Evolutionary conservation across 2,797 vertebrate genomes (phyloP), one percentile per base, ranked within the genome.

Genomic region (Chrysocyon brachyurus): DNA sequence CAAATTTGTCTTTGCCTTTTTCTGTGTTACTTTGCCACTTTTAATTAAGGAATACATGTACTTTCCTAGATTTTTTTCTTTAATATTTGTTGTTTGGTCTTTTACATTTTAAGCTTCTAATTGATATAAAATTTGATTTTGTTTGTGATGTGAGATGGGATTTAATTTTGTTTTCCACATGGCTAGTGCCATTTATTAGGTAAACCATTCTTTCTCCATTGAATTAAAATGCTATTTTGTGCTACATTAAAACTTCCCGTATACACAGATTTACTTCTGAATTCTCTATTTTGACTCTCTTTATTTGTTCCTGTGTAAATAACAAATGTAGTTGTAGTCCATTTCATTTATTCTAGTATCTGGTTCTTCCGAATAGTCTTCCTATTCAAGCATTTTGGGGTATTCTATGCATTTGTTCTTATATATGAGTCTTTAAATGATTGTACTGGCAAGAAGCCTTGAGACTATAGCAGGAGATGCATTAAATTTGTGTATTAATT

Each of bases 41-140:
- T 89, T 75, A 40, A 46, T 66, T 96, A 91, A 93, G 70, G 26
- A 52, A 91, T 79, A 22, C 10, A 54, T 22, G 26, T 16, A 66
- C 2, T 90, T n/a, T 77, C 22, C 52, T 79, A 72, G 54, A 88
- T 96, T 94, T 87, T 93, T 12, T 81, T 85, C 66, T 85, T 56
- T 26, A 95, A n/a, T 92, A 70, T 57, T 79, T 77, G 64, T 90
- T 96, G 31, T 22, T 87, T 40, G 56, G 2, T 63, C 14, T 87
- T 87, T 87, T 79, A 14, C 72, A 85, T 85, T 92, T 78, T 91
- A 68, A 86, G 6, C 5, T 91, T 93, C 94, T 79, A 66, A 31
- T 81, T 96, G 24, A 75, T 63, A n/a, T 91, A n/a, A 52, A 91
- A 52, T 94, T 93, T 94, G 8, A 87, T 82, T 91, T 93, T 87